phyloP scores from a whole-genome alignment of 2,888 invertebrate species.

The Pandemis corylana region DNA sequence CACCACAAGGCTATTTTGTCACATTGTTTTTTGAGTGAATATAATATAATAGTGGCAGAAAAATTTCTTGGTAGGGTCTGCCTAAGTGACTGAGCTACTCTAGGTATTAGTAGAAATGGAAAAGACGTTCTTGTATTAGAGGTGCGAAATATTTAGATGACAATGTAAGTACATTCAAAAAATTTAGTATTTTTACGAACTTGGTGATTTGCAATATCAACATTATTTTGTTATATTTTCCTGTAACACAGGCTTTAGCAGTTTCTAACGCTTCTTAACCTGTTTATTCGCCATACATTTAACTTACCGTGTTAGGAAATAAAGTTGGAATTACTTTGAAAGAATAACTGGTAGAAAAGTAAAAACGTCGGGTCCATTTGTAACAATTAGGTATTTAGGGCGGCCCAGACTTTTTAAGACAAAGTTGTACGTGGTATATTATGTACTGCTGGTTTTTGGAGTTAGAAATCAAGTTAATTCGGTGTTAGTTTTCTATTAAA shows the following conservation, averaged over 20 bases:
- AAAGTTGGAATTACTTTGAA: neutral
- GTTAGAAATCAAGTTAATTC: neutral
- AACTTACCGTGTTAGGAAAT: neutral
- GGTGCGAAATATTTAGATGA: no score
- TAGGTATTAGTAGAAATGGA: no score
- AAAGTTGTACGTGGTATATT: slow-evolving; percentile 2
- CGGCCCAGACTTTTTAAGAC: neutral
- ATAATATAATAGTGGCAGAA: no score
- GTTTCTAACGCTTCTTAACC: no score
- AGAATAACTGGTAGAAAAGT: slow-evolving; percentile 4
- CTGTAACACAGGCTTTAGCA: neutral
- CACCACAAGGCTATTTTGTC: no score
- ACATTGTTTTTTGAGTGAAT: no score
- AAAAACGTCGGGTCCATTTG: slow-evolving; percentile 9
- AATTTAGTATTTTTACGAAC: no score
- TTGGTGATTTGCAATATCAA: no score
- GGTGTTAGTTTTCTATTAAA: neutral
- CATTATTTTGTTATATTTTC: neutral
- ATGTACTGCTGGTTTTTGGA: neutral
- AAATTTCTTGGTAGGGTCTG: no score
- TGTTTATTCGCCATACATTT: neutral
- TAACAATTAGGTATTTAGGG: slow-evolving; percentile 19
- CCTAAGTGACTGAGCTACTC: no score
- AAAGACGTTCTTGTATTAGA: no score
- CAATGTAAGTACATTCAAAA: no score